Base-by-base conservation (phyloP, 2,797 vertebrate species). In the Halcyon leucocephala region DNA sequence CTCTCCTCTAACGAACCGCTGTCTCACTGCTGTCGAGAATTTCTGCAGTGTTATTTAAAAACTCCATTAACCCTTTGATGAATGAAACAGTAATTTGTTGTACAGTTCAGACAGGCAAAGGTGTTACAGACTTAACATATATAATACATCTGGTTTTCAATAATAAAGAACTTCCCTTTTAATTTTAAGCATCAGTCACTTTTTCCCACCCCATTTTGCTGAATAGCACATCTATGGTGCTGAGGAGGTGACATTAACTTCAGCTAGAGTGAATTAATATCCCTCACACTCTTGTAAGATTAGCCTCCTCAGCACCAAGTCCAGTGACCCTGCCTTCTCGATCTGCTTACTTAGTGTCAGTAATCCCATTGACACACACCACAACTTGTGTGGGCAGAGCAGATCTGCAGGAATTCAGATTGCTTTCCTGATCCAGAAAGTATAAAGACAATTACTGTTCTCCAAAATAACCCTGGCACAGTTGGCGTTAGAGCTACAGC, bases 21-120 rank as follows among this genome's bases (percentile, higher is more conserved):
- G 81, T 89, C 55, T 86, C 57, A 46, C 49, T 93, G 78, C 82
- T 94, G 81, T 37, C 93, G 14, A 96, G 92, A 97, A 96, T 80
- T 79, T 82, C 84, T 85, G 86, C 55, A 92, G 52, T 78, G 95
- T 95, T 95, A 97, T 89, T 94, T 80, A 70, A 89, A 91, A 93
- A 96, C 94, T 90, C 91, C 92, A 73, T 95, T 95, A 97, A 97
- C 93, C 83, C 71, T 95, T 91, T 72, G 58, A 80, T 42, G 94
- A 89, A 94, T 81, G 26, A 96, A 94, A 94, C 26, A 65, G 62
- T 46, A 72, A 79, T 81, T 67, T 73, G 31, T 91, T 89, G 52
- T 48, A 95, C 58, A 80, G 74, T 84, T 93, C 86, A 82, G 71
- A 80, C 55, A 92, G 20, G 12, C 14, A 88, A 89, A 95, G 46